phyloP scores from a whole-genome alignment of 1,140 invertebrate species.

The Elysia chlorotica region DNA sequence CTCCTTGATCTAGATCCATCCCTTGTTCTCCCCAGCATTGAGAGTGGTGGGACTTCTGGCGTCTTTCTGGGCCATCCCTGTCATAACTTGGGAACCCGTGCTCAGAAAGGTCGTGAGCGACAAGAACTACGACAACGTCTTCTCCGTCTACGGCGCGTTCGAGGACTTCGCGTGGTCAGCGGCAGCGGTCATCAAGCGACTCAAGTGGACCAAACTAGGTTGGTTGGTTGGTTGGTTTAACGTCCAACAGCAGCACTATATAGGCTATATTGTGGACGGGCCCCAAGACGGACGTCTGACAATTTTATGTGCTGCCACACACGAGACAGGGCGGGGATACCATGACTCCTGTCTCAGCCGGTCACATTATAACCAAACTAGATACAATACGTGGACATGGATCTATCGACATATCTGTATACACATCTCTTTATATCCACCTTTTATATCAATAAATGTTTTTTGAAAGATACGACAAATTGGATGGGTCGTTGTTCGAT shows the following conservation, averaged over 20 bases:
- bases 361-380: not conserved
- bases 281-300: no score
- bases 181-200: not conserved
- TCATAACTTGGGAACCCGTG: not conserved
- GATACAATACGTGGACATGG: not conserved
- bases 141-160: not conserved
- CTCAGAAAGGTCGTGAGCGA: not conserved
- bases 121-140: not conserved
- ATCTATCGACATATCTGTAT: no score
- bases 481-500: no score
- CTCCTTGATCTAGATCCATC: no score
- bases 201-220: not conserved
- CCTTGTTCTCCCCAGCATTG: not conserved
- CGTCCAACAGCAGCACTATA: no score
- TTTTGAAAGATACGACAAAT: no score
- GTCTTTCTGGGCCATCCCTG: not conserved
- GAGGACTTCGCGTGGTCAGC: not conserved
- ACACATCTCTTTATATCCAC: no score
- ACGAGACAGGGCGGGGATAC: no score
- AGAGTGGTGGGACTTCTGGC: not conserved
- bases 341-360: no score
- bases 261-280: no score
- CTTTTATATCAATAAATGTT: no score
- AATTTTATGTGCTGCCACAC: no score
- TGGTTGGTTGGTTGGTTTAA: not conserved